These are phyloP conservation scores for Onychomys leucogaster DNA, from an alignment of 2,797 vertebrate genomes.

Conservation along the genomic window DNA sequence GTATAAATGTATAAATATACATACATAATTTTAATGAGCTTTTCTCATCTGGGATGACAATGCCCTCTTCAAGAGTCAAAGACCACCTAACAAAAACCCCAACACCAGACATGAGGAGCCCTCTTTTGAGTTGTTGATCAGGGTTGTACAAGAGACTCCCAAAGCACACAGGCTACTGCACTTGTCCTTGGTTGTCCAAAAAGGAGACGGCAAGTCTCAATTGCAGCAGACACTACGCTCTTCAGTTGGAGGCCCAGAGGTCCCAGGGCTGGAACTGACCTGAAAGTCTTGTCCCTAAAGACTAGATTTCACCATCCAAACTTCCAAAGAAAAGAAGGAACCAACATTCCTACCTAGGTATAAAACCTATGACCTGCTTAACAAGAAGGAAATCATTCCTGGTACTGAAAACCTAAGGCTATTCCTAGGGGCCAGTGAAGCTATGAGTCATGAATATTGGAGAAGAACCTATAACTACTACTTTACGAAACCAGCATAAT, in stretches of 20 bases:
- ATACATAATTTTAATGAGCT: background rate
- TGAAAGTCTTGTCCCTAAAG: background rate
- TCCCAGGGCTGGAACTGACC: background rate
- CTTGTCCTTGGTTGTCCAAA: background rate
- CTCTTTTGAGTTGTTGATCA: background rate
- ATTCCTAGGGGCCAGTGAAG: background rate
- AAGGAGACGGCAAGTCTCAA: background rate
- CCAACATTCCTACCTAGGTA: background rate
- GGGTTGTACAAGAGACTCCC: background rate
- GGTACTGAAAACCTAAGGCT: background rate
- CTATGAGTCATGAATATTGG: background rate
- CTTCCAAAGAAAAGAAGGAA: background rate
- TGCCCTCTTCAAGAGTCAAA: background rate
- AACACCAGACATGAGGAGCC: background rate
- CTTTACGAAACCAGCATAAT: too few relatives aligned
- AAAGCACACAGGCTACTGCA: background rate
- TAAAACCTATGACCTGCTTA: too few relatives aligned
- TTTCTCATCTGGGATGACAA: background rate
- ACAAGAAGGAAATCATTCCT: background rate
- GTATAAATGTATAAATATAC: background rate
- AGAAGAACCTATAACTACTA: too few relatives aligned
- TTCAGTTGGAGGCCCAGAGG: background rate
- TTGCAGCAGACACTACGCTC: background rate
- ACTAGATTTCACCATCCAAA: background rate
- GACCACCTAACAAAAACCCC: background rate